Evolutionary conservation across 2,113 vertebrate genomes (phyloP), one percentile per base, ranked within the genome.

Genomic region (Toxotes chatareus): DNA sequence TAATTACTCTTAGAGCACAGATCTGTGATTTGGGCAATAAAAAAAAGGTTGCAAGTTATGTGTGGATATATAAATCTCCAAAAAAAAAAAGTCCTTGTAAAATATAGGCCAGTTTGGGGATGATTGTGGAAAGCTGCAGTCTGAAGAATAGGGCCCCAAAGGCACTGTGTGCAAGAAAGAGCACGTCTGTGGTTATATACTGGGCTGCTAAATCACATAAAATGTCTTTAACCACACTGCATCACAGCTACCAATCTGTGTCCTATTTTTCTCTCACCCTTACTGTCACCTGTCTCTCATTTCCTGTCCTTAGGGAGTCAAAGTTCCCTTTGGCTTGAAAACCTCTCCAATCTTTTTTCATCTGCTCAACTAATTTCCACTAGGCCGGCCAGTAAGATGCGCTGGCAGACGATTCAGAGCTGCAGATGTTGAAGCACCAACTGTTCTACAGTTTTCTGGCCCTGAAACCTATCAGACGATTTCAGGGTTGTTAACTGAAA

Each of bases 251-350:
- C 78, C 86, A 82, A 62, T 86, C 88, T 80, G 74, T 92, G 84
- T 80, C 88, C 90, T 89, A 90, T 88, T 90, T 90, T 90, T 81
- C 66, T 60, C 77, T 88, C 79, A 86, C 44, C 86, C 85, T 82
- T 65, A 13, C 86, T 68, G 87, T 90, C 92, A 91, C 87, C 86
- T 86, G 93, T 90, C 90, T 92, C 81, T 92, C 84, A 88, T 73
- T 91, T 77, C 69, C 65, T 51, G 32, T 84, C 89, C 67, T 56
- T 21, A 27, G 84, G 87, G 90, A 91, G 67, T 91, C 70, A 80
- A 53, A 89, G 83, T 91, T 91, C 89, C 87, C 87, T 71, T 86
- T 88, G 88, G 91, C 90, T 88, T 67, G 23, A 87, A 85, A 91
- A 53, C 51, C 82, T 80, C 69, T 78, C 80, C 69, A 44, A 65